phyloP scores from a whole-genome alignment of 2,797 vertebrate species.

The Coendou prehensilis region DNA sequence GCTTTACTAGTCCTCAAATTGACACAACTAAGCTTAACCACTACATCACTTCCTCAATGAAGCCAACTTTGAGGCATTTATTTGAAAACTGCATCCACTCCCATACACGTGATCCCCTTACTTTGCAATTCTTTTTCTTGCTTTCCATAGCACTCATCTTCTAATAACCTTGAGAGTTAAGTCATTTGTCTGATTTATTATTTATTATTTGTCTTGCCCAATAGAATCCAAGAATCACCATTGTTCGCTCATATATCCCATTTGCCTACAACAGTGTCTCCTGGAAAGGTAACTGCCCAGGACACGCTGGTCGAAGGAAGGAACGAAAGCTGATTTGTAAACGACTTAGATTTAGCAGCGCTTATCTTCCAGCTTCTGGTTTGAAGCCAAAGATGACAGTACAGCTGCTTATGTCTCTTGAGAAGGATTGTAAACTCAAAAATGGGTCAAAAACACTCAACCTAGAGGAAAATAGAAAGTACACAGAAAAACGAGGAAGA shows the following conservation, averaged over 20 bases:
- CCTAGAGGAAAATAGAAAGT: background rate
- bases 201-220: slow-evolving; percentile 10
- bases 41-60: background rate
- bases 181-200: slow-evolving; percentile 1
- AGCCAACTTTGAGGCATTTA: slow-evolving; percentile 1
- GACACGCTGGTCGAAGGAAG: background rate
- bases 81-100: background rate
- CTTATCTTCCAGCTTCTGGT: slow-evolving; percentile 6
- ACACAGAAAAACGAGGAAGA: background rate
- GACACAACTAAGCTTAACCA: background rate
- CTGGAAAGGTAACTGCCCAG: background rate
- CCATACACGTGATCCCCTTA: background rate
- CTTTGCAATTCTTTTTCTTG: background rate
- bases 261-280: background rate
- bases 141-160: background rate
- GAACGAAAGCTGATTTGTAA: slow-evolving; percentile 11
- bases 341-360: background rate
- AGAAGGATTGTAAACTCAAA: background rate
- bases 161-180: slow-evolving; percentile 12
- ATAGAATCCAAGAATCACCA: slow-evolving; percentile 28
- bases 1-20: background rate
- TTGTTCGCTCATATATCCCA: background rate
- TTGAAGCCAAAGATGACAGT: slow-evolving; percentile 16
- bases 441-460: background rate
- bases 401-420: background rate